Evolutionary conservation across 2,888 invertebrate species (phyloP).

Genomic region (Acanthosoma haemorrhoidale): DNA sequence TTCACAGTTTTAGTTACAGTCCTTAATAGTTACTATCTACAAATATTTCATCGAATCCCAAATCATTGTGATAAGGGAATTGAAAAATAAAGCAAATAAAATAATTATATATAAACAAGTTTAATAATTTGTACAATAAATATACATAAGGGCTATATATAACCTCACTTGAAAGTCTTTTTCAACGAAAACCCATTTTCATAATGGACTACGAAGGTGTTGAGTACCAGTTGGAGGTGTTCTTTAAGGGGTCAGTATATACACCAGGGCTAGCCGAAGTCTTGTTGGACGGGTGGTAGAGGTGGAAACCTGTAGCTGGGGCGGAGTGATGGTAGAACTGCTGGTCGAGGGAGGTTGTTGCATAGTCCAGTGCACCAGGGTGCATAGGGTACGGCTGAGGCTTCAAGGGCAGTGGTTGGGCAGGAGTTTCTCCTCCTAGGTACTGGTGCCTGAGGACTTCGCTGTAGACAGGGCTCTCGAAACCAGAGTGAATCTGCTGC

Average conservation of each 20-base stretch:
- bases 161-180: conserved; percentile 17
- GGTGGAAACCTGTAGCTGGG: conserved; percentile 69
- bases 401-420: conserved; percentile 72
- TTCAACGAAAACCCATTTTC: too few relatives aligned
- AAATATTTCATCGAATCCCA: conserved; percentile 14
- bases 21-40: conserved; percentile 25
- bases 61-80: not conserved
- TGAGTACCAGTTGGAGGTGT: conserved; percentile 70
- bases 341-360: conserved; percentile 67
- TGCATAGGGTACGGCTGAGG: conserved; percentile 77
- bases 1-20: conserved; percentile 24
- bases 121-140: conserved; percentile 24
- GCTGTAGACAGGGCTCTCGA: conserved; percentile 40
- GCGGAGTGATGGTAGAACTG: conserved; percentile 69
- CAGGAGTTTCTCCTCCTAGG: conserved; percentile 55
- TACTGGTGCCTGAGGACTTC: conserved; percentile 58
- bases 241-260: conserved; percentile 44
- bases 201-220: conserved; percentile 60
- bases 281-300: conserved; percentile 82
- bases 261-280: conserved; percentile 43
- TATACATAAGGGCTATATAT: not conserved
- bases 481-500: conserved; percentile 46
- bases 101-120: conserved; percentile 24
- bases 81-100: conserved; percentile 12
- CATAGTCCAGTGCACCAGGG: conserved; percentile 52